phyloP scores from a whole-genome alignment of 2,888 invertebrate genomes.

The Chorisops tibialis region DNA sequence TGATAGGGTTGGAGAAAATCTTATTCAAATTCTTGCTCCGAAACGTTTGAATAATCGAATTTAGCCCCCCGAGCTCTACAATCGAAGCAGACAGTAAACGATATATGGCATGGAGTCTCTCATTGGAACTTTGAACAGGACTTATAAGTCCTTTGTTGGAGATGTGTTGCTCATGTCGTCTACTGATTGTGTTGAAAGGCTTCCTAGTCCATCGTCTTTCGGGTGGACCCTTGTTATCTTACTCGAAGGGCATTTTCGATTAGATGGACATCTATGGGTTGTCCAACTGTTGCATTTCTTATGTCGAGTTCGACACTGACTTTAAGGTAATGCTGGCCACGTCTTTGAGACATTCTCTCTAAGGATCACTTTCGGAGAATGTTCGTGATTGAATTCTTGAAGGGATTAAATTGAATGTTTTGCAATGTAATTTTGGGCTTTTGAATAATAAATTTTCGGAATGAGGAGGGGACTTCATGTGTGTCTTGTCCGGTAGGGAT shows the following conservation, averaged over 20 bases:
- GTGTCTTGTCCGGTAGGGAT: too few relatives aligned
- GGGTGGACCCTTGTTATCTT: constrained; percentile 23
- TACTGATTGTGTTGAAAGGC: constrained; percentile 14
- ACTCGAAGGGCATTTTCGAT: constrained; percentile 22
- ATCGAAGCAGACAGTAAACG: too few relatives aligned
- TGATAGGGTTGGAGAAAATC: too few relatives aligned
- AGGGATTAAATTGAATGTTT: constrained; percentile 20
- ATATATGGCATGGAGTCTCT: not conserved
- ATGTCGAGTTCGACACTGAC: too few relatives aligned
- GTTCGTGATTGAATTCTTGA: constrained; percentile 21
- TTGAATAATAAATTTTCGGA: constrained; percentile 10
- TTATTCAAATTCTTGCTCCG: too few relatives aligned
- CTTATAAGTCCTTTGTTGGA: not conserved
- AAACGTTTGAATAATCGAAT: too few relatives aligned
- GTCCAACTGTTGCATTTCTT: constrained; percentile 22
- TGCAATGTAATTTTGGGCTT: constrained; percentile 17
- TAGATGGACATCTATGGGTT: constrained; percentile 11
- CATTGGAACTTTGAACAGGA: not conserved
- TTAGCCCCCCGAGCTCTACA: too few relatives aligned
- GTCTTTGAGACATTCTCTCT: not conserved
- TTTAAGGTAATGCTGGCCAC: too few relatives aligned
- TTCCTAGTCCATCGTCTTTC: not conserved
- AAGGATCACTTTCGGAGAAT: not conserved
- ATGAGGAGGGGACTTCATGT: not conserved
- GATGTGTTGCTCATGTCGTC: constrained; percentile 22